Evolutionary conservation across 2,888 invertebrate genomes (phyloP).

Genomic region (Drosophila borborema): DNA sequence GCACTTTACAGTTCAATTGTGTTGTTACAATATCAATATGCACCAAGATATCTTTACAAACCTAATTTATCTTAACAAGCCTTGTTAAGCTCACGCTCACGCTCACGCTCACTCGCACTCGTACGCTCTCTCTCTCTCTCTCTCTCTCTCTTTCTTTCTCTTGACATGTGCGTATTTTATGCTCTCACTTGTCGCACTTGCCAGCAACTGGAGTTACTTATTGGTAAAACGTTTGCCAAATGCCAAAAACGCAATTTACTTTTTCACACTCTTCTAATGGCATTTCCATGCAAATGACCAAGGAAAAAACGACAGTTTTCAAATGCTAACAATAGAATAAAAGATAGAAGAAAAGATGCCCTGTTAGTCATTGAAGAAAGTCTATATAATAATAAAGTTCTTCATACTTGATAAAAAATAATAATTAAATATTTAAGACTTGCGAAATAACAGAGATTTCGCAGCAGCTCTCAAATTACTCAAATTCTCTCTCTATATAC

Average conservation of each 20-base stretch:
- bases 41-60: not conserved
- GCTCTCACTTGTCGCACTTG: not conserved
- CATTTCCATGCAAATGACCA: constrained; percentile 59
- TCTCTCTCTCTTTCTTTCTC: too few species aligned
- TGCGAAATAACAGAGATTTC: too few species aligned
- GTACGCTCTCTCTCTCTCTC: not conserved
- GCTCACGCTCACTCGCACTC: not conserved
- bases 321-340: constrained; percentile 8
- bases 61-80: not conserved
- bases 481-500: not conserved
- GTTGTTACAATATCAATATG: constrained; percentile 1
- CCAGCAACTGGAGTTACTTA: constrained; percentile 14
- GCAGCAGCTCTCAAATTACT: not conserved
- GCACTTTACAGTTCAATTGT: not conserved
- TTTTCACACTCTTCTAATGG: constrained; percentile 48
- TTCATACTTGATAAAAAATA: not conserved
- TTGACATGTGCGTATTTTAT: not conserved
- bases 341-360: constrained; percentile 1
- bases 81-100: too few species aligned
- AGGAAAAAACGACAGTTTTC: constrained; percentile 20
- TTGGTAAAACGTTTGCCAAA: constrained; percentile 41
- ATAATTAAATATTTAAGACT: not conserved
- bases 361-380: not conserved
- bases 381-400: not conserved
- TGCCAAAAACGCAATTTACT: constrained; percentile 41